Conservation (phyloP, 2,888 invertebrate genomes). For the Leucophenga montana region DNA sequence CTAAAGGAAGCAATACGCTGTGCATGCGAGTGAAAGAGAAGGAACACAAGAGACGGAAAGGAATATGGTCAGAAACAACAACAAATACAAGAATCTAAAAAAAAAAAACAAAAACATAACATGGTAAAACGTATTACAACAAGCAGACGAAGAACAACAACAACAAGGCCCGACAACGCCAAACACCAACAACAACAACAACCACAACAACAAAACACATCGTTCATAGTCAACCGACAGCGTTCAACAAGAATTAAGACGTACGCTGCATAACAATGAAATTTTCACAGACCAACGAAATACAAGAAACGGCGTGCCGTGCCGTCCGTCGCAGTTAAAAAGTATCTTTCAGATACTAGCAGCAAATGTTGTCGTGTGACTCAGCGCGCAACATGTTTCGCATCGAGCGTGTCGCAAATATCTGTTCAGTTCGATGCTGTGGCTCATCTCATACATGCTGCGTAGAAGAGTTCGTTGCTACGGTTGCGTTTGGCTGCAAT, state of each 20-base stretch:
- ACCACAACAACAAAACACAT: not conserved
- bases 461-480: slow-evolving; percentile 50
- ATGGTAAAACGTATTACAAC: slow-evolving; percentile 23
- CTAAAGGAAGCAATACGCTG: slow-evolving; percentile 17
- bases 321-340: not conserved
- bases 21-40: not conserved
- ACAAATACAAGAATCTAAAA: slow-evolving; percentile 1
- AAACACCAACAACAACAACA: slow-evolving; percentile 22
- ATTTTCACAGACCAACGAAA: slow-evolving; percentile 29
- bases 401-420: not conserved
- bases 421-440: slow-evolving; percentile 7
- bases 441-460: slow-evolving; percentile 40
- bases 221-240: slow-evolving; percentile 1
- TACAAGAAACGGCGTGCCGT: too few relatives aligned
- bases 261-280: slow-evolving; percentile 61
- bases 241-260: slow-evolving; percentile 50
- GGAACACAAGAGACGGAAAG: not conserved
- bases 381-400: too few relatives aligned
- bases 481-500: slow-evolving; percentile 48
- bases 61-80: slow-evolving; percentile 16
- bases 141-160: slow-evolving; percentile 10
- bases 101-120: too few relatives aligned
- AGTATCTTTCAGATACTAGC: not conserved
- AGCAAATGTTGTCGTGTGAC: not conserved
- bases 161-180: slow-evolving; percentile 18